phyloP scores from a whole-genome alignment of 2,113 vertebrate species.

The Rutilus rutilus region DNA sequence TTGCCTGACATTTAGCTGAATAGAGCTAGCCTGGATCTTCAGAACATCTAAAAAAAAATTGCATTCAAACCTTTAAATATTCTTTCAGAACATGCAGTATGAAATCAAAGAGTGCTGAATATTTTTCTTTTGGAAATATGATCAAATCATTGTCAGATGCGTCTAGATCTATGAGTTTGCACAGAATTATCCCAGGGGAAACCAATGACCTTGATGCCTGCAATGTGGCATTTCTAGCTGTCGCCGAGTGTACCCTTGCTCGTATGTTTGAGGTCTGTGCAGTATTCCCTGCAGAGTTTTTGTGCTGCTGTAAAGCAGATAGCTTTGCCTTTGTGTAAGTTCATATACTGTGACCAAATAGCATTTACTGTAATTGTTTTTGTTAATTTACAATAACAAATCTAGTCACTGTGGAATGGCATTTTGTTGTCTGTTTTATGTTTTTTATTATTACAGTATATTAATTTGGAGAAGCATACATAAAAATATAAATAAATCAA shows the following conservation, averaged over 20 bases:
- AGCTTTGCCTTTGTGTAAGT: slow-evolving; percentile 47
- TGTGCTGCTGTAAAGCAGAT: slow-evolving; percentile 42
- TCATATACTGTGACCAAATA: neutral
- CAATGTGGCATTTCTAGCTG: slow-evolving; percentile 39
- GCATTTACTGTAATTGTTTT: neutral
- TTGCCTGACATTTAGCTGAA: neutral
- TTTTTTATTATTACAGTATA: neutral
- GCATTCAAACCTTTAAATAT: neutral
- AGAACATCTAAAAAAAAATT: neutral
- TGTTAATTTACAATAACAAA: too few species aligned
- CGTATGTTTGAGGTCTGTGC: neutral
- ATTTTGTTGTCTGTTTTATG: neutral
- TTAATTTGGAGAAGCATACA: neutral
- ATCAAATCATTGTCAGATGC: slow-evolving; percentile 17
- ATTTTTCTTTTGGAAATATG: neutral
- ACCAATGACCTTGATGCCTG: slow-evolving; percentile 57
- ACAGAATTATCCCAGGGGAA: slow-evolving; percentile 41
- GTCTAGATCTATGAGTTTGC: slow-evolving; percentile 10
- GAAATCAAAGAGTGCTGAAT: neutral
- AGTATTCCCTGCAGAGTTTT: slow-evolving; percentile 7
- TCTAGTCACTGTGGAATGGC: neutral
- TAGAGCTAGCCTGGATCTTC: neutral
- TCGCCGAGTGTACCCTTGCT: slow-evolving; percentile 28
- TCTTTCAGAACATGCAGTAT: neutral
- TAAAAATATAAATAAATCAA: neutral